Evolutionary conservation across 2,113 vertebrate genomes (phyloP), one percentile per base, ranked within the genome.

Genomic region (Stegastes partitus): DNA sequence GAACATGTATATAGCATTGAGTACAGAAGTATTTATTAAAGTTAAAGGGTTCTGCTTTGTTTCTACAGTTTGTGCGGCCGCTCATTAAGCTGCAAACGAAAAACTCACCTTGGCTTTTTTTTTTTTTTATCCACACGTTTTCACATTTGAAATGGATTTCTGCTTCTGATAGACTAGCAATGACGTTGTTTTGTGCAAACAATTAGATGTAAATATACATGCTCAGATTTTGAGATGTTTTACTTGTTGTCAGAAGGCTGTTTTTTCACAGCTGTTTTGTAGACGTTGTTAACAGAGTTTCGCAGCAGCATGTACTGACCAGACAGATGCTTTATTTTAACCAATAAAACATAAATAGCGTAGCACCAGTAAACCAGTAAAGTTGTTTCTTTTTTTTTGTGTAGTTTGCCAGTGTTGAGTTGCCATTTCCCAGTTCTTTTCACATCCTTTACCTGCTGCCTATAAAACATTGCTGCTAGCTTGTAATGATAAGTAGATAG

Each of bases 11-110:
- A 97, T 96, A 96, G 94, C 93, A 95, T 93, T 87, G 91, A 96
- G 94, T 96, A 94, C 91, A 90, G 85, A 93, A 92, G 90, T 98
- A 98, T 99, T 98, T 98, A 98, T 98, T 98, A 90, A 94, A 92
- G 80, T 91, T 87, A 90, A 86, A 94, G 84, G 91, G 88, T 89
- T 92, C 84, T 85, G 90, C 93, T 93, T 93, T 77, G 93, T 86
- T 94, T 71, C 93, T 93, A 70, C 81, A 67, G 64, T 92, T 89
- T 92, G 89, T 92, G 82, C 88, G 90, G 82, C 81, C 25, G 34
- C 68, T 64, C 79, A 63, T 63, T 23, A 68, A 37, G 62, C 75
- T 75, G 86, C 93, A 82, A 89, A 93, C 77, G 90, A 91, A 79
- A 68, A 88, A 93, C 77, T 89, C n/a, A n/a, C n/a, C n/a, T n/a